Percentiles rank a stretch among this genome's conserved stretches.
Evolutionary conservation across 2,797 vertebrate species (phyloP).

Genomic region (Cuculus canorus): DNA sequence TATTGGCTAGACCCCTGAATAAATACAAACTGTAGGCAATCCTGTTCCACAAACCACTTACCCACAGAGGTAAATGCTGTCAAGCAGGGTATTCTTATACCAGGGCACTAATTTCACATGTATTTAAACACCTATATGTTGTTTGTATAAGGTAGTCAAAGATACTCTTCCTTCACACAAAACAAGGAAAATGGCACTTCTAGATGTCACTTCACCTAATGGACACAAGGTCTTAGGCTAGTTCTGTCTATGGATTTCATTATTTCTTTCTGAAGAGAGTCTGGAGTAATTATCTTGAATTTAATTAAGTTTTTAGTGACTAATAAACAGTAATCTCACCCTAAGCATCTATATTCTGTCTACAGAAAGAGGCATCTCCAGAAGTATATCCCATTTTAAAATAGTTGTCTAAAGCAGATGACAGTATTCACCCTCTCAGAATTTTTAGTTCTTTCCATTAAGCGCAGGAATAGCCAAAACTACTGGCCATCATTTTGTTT

Average conservation of each 20-base stretch:
- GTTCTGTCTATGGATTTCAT: neutral
- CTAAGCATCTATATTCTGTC: neutral
- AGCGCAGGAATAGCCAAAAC: neutral
- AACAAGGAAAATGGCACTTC: neutral
- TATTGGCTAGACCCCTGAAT: neutral
- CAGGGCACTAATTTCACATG: neutral
- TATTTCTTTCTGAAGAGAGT: neutral
- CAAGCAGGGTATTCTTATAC: neutral
- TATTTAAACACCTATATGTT: neutral
- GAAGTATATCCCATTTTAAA: neutral
- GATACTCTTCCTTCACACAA: neutral
- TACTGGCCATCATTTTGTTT: neutral
- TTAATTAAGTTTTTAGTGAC: neutral
- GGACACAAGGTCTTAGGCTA: neutral
- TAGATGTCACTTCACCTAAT: neutral
- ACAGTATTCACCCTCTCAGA: neutral
- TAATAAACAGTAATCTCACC: neutral
- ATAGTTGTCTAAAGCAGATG: neutral
- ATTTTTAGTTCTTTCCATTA: neutral
- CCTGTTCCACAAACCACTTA: neutral
- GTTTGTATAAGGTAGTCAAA: neutral
- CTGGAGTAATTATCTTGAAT: neutral
- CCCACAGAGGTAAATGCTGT: neutral
- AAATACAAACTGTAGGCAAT: neutral
- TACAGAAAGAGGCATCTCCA: neutral